phyloP scores from a whole-genome alignment of 2,888 invertebrate species.

The Cerastis leucographa region DNA sequence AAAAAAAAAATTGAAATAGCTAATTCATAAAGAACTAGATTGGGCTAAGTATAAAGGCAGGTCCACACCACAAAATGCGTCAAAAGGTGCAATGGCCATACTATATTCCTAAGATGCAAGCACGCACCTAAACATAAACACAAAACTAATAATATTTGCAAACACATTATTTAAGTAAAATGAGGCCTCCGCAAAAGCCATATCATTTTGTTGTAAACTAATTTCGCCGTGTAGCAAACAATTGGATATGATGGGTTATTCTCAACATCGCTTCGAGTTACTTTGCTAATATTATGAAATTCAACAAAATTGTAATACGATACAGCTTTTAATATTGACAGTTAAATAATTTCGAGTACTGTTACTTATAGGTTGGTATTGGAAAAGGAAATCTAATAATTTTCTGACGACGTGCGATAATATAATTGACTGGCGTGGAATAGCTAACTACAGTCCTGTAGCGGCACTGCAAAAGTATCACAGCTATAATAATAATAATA shows the following conservation, averaged over 20 bases:
- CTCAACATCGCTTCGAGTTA: background rate
- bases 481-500: no score
- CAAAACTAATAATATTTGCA: background rate
- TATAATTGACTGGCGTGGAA: background rate
- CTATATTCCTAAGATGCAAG: background rate
- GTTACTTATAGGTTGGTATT: background rate
- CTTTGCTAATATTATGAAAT: background rate
- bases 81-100: no score
- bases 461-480: no score
- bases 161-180: background rate
- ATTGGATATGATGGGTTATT: background rate
- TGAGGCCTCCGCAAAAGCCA: background rate
- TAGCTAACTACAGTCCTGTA: background rate
- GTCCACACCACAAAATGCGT: background rate
- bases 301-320: background rate
- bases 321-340: constrained; percentile 8
- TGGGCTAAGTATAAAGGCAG: background rate
- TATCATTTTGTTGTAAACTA: background rate
- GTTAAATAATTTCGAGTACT: background rate
- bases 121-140: background rate
- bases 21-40: background rate
- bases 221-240: background rate
- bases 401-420: background rate
- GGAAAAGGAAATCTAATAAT: background rate
- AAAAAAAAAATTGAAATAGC: background rate